phyloP scores from a whole-genome alignment of 2,888 invertebrate genomes.

The Callosobruchus maculatus region DNA sequence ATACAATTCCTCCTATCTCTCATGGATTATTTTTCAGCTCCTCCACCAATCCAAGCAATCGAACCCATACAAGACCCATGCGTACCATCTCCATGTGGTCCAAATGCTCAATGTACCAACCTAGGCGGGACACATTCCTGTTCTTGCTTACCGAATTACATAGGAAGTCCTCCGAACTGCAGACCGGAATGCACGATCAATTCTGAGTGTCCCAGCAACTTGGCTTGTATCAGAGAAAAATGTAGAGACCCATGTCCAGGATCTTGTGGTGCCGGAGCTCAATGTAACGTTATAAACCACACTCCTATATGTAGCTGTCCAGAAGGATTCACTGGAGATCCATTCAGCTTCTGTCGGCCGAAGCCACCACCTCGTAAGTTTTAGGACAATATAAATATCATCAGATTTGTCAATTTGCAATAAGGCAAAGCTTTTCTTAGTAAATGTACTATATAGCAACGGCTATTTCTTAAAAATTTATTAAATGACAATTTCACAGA shows the following conservation, averaged over 20 bases:
- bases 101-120: slow-evolving; percentile 55
- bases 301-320: slow-evolving; percentile 64
- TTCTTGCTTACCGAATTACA: slow-evolving; percentile 52
- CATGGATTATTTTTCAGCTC: slow-evolving; percentile 20
- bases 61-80: slow-evolving; percentile 48
- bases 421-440: too few species aligned
- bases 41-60: slow-evolving; percentile 22
- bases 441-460: too few species aligned
- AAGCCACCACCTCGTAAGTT: slow-evolving; percentile 40
- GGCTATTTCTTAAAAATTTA: too few species aligned
- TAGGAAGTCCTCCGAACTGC: slow-evolving; percentile 56
- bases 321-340: slow-evolving; percentile 62
- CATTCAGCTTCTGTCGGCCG: slow-evolving; percentile 49
- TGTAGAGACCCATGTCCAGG: slow-evolving; percentile 65
- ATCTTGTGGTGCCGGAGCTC: slow-evolving; percentile 60
- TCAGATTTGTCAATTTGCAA: too few species aligned
- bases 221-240: slow-evolving; percentile 55
- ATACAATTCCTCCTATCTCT: background rate
- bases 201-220: slow-evolving; percentile 53
- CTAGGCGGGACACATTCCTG: slow-evolving; percentile 53
- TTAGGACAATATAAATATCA: too few species aligned
- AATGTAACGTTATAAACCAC: slow-evolving; percentile 64
- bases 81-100: slow-evolving; percentile 58
- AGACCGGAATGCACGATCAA: slow-evolving; percentile 56
- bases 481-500: too few species aligned